Percentiles rank a stretch among this genome's conserved stretches.
Evolutionary conservation across 2,797 vertebrate genomes (phyloP).

Genomic region (Sternotherus odoratus): DNA sequence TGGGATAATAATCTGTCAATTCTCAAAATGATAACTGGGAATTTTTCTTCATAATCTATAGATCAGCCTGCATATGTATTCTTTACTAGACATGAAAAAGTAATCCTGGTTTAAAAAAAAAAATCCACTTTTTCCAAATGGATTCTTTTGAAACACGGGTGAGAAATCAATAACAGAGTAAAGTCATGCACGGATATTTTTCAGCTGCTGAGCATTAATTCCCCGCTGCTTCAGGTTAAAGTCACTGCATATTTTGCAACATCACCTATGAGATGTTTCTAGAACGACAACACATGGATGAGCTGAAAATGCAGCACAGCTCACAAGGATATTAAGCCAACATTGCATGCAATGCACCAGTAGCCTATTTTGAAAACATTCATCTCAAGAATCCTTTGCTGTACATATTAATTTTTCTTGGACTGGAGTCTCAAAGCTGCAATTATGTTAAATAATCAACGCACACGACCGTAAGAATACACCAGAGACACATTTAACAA

Average conservation of each 20-base stretch:
- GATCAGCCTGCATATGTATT: not conserved
- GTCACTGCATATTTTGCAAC: not conserved
- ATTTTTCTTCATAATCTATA: no score
- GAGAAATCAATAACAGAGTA: constrained; percentile 51
- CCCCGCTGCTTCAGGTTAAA: constrained; percentile 18
- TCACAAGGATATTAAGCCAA: not conserved
- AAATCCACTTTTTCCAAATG: not conserved
- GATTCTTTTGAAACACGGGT: constrained; percentile 44
- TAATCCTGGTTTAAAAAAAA: constrained; percentile 41
- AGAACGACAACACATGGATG: accelerated
- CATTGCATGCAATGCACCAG: not conserved
- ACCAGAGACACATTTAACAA: not conserved
- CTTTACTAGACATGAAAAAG: constrained; percentile 53
- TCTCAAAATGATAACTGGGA: no score
- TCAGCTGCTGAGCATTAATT: constrained; percentile 45
- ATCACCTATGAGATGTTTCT: not conserved
- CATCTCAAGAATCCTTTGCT: not conserved
- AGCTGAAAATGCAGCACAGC: not conserved
- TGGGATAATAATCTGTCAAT: no score
- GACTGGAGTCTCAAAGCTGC: not conserved
- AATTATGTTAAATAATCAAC: not conserved
- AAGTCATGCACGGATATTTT: constrained; percentile 30
- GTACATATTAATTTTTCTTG: not conserved
- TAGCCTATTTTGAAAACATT: not conserved
- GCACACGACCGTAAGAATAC: not conserved